Conservation (phyloP, 2,113 vertebrate genomes). For the Synodontis membranacea region DNA sequence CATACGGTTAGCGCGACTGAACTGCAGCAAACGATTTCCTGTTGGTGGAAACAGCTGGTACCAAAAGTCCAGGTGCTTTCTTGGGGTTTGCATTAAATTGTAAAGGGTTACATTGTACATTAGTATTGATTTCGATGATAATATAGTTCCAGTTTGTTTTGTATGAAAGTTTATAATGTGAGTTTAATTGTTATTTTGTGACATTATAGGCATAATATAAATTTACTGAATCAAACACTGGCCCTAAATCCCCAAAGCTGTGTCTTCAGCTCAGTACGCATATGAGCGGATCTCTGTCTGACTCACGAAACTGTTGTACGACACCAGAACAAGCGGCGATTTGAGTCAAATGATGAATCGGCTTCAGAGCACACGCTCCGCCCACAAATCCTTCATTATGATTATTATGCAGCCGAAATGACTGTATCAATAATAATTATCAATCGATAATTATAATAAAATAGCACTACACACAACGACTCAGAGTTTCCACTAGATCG, state of each 20-base stretch:
- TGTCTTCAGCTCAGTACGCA: neutral
- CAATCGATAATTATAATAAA: neutral
- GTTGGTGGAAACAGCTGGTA: neutral
- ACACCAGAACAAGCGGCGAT: neutral
- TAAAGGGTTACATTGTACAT: neutral
- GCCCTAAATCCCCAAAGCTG: neutral
- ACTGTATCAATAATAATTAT: neutral
- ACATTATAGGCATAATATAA: neutral
- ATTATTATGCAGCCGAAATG: neutral
- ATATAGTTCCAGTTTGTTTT: neutral
- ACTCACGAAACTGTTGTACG: neutral
- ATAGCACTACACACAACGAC: neutral
- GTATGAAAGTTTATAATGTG: neutral
- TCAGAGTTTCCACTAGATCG: neutral
- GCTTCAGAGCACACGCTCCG: neutral
- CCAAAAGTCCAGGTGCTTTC: neutral
- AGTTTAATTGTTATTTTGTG: neutral
- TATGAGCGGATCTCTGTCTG: neutral
- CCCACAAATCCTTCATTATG: neutral
- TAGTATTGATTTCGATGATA: neutral
- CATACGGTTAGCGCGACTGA: neutral
- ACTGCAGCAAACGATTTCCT: neutral
- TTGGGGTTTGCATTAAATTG: neutral
- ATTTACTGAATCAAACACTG: neutral
- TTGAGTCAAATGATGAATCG: neutral